phyloP scores from a whole-genome alignment of 1,140 invertebrate genomes.

The Choristoneura fumiferana region DNA sequence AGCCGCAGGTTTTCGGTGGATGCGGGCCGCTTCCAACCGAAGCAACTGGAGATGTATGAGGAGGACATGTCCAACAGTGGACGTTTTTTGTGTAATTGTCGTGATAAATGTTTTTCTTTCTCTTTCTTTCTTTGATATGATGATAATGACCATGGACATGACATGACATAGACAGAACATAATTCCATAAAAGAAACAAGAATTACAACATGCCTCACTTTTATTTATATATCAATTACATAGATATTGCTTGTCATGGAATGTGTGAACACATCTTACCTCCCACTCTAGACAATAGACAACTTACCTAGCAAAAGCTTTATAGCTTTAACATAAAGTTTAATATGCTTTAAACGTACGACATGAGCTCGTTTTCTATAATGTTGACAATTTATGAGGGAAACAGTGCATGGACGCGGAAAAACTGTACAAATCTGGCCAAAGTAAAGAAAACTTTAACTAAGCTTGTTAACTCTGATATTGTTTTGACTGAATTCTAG shows the following conservation, averaged over 20 bases:
- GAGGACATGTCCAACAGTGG: no score
- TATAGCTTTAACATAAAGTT: no score
- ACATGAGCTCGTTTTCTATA: background rate
- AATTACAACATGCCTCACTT: conserved; percentile 5
- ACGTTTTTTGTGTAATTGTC: no score
- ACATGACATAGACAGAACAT: background rate
- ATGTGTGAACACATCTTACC: conserved; percentile 12
- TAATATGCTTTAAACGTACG: no score
- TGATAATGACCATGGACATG: no score
- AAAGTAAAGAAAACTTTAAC: background rate
- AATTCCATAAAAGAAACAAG: background rate
- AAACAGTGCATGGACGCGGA: conserved; percentile 19
- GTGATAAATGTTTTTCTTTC: no score
- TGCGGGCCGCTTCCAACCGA: no score
- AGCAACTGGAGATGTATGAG: no score
- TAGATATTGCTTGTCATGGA: background rate
- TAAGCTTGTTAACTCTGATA: background rate
- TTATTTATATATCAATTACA: conserved; percentile 13
- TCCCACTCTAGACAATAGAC: background rate
- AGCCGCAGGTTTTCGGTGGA: no score
- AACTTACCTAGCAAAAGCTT: background rate
- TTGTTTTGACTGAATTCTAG: background rate
- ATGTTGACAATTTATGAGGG: conserved; percentile 20
- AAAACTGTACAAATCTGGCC: background rate
- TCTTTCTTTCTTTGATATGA: no score